These are phyloP conservation scores for Tragopan temminckii DNA, from an alignment of 2,797 vertebrate species.

Conservation along the genomic window DNA sequence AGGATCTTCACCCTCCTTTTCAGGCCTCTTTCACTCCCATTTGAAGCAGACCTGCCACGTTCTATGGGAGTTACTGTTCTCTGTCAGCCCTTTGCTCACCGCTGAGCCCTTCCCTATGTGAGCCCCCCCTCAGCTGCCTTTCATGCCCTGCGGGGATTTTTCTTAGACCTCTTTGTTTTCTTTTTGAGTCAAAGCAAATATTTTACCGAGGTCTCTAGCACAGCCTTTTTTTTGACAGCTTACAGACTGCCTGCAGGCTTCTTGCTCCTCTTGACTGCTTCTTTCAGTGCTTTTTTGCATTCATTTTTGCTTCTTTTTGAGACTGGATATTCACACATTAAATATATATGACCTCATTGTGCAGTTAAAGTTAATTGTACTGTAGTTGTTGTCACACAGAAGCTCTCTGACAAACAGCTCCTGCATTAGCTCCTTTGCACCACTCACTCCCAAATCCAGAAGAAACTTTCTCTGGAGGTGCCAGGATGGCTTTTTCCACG, in stretches of 20 bases:
- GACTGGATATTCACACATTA: fast-evolving
- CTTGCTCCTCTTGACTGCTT: neutral
- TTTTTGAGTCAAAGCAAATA: neutral
- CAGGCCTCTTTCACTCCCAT: neutral
- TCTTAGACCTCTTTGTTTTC: constrained; percentile 44
- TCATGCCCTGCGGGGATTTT: neutral
- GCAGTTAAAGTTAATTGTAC: neutral
- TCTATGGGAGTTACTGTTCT: neutral
- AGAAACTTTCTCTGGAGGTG: neutral
- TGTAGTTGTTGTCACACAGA: neutral
- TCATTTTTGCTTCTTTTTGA: neutral
- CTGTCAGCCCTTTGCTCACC: neutral
- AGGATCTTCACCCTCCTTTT: neutral
- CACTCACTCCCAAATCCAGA: neutral
- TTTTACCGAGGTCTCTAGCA: neutral
- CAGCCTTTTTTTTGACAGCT: neutral
- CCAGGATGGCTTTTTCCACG: neutral
- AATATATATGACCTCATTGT: fast-evolving
- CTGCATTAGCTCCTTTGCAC: neutral
- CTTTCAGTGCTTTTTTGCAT: neutral
- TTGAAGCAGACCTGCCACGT: neutral
- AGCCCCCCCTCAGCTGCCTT: neutral
- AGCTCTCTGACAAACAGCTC: neutral
- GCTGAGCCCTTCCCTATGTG: neutral
- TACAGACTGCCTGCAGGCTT: neutral